Evolutionary conservation across 1,140 invertebrate genomes (phyloP), one percentile per base, ranked within the genome.

Genomic region (Drosophila obscura): DNA sequence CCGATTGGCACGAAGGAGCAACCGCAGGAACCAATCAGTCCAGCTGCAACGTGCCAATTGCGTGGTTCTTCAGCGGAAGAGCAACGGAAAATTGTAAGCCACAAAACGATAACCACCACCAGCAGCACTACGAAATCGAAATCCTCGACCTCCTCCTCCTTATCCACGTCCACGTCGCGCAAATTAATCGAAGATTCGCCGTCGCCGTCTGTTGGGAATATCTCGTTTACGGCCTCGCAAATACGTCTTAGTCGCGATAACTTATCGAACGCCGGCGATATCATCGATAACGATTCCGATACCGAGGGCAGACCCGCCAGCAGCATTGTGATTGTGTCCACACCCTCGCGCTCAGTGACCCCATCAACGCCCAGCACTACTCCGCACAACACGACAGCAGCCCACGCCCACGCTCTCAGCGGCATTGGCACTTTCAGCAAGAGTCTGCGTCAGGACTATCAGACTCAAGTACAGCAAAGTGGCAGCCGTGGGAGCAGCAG

Each of bases 361-460:
- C 74, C 73, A n/a, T 39, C 49, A 39, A 5, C 76, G 62, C 68
- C 77, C 51, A 81, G 59, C 48, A 39, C 35, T 1, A 77, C 80
- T 43, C 67, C 80, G 45, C 45, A 49, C 63, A 57, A 35, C 16
- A 11, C 67, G 24, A 26, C 72, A 59, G 53, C 71, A 50, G 60
- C 72, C 39, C 83, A 87, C 61, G 72, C 72, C 35, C 83, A 88
- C 62, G 73, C 76, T 45, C 92, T 92, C 73, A 87, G 83, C 85
- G 92, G 75, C 91, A 83, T 77, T 73, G 92, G 74, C 80, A 92
- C 92, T 82, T 92, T 90, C 57, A 87, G 71, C 80, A 92, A 92
- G 81, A 90, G 85, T 89, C 81, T 90, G 76, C 88, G 83, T 45
- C 73, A 80, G 79, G 78, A 87, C 88, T 73, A 82, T 81, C 90